phyloP scores from a whole-genome alignment of 1,140 invertebrate genomes.

The Aporrectodea caliginosa region DNA sequence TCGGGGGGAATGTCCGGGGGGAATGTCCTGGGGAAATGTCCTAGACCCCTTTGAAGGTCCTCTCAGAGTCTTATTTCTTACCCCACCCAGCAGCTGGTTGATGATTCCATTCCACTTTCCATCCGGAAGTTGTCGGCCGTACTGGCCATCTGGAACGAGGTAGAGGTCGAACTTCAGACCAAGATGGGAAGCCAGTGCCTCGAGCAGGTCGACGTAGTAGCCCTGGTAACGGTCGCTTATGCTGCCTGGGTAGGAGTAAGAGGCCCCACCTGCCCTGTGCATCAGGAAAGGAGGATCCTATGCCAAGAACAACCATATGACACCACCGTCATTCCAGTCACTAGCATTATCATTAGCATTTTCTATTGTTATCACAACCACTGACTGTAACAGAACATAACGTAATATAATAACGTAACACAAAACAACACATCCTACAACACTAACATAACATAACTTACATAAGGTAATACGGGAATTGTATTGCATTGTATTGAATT shows the following conservation, averaged over 20 bases:
- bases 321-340: background rate
- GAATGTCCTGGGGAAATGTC: no score
- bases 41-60: no score
- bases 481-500: no score
- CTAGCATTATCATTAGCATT: background rate
- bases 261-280: background rate
- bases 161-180: conserved; percentile 86
- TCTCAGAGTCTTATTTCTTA: no score
- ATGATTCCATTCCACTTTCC: conserved; percentile 64
- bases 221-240: conserved; percentile 65
- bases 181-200: conserved; percentile 48
- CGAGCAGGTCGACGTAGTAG: conserved; percentile 82
- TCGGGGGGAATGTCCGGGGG: no score
- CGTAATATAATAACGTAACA: no score
- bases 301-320: background rate
- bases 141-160: conserved; percentile 86
- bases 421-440: no score
- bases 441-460: no score
- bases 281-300: background rate
- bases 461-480: no score
- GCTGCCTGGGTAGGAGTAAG: background rate
- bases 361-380: no score
- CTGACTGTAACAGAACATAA: no score
- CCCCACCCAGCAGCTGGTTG: conserved; percentile 55
- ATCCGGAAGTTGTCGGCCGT: conserved; percentile 72